These are phyloP conservation scores for zebrafish (Danio rerio) DNA, from an alignment of 2,113 vertebrate genomes.

Conservation along the genomic window DNA sequence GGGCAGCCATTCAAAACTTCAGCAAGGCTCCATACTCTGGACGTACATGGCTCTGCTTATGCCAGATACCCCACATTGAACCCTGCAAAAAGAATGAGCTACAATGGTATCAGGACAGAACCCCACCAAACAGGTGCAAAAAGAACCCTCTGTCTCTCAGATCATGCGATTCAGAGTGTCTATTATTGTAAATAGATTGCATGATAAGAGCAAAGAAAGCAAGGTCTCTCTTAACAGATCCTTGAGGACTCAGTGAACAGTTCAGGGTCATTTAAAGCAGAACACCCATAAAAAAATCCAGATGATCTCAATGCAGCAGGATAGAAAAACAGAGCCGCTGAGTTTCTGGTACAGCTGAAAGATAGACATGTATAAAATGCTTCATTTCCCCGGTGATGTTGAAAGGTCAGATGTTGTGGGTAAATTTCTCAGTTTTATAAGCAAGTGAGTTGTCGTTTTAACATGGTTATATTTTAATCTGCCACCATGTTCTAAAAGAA, in stretches of 20 bases:
- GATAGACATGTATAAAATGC: conserved; percentile 51
- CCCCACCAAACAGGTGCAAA: conserved; percentile 50
- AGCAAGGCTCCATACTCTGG: conserved; percentile 58
- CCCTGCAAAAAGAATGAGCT: conserved; percentile 59
- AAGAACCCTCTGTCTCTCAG: conserved; percentile 61
- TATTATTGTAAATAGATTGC: conserved; percentile 61
- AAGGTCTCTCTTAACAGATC: conserved; percentile 64
- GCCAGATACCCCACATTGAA: conserved; percentile 65
- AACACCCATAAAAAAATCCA: conserved; percentile 64
- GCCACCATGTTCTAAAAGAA: neutral
- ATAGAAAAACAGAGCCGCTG: conserved; percentile 50
- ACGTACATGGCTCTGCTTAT: conserved; percentile 63
- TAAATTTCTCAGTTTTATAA: conserved; percentile 52
- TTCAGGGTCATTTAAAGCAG: conserved; percentile 69
- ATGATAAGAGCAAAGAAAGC: conserved; percentile 64
- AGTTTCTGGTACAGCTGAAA: conserved; percentile 29
- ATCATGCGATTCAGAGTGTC: conserved; percentile 61
- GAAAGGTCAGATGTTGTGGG: conserved; percentile 62
- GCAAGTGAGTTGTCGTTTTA: conserved; percentile 21
- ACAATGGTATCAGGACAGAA: conserved; percentile 67
- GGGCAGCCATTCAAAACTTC: conserved; percentile 60
- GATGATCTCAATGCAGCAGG: conserved; percentile 58
- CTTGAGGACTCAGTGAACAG: conserved; percentile 63
- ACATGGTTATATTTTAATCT: conserved; percentile 13
- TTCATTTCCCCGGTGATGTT: conserved; percentile 55